Conservation (phyloP, 2,888 invertebrate genomes). For the Stenurella melanura region DNA sequence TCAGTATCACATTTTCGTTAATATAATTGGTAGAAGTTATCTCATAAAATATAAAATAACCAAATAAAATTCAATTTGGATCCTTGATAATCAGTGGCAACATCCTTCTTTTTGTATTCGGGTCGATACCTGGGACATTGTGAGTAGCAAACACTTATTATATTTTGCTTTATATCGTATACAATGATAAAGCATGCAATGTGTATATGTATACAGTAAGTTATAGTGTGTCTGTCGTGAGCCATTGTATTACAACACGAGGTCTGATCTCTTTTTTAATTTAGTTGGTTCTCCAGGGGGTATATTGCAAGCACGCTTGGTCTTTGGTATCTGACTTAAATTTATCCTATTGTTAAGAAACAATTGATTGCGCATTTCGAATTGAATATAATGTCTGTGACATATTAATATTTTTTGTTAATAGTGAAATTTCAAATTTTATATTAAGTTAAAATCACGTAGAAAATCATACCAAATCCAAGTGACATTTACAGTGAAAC, state of each 20-base stretch:
- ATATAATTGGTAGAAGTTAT: not conserved
- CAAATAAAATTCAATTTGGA: not conserved
- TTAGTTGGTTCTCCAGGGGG: constrained; percentile 39
- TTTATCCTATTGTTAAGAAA: constrained; percentile 41
- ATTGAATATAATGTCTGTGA: not conserved
- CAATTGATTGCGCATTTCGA: constrained; percentile 19
- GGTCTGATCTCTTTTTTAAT: constrained; percentile 44
- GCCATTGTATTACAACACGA: constrained; percentile 43
- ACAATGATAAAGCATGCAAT: constrained; percentile 46
- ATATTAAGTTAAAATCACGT: too few species aligned
- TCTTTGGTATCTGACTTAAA: constrained; percentile 22
- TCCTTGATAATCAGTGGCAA: not conserved
- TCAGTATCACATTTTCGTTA: not conserved
- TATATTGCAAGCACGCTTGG: constrained; percentile 39
- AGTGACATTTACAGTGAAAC: too few species aligned
- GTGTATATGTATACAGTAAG: constrained; percentile 34
- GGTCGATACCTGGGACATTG: constrained; percentile 11
- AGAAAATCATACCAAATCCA: too few species aligned
- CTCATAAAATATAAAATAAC: not conserved
- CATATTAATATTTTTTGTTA: too few species aligned
- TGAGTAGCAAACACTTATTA: constrained; percentile 33
- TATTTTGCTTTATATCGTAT: constrained; percentile 50
- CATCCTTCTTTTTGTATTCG: not conserved
- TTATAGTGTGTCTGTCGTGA: constrained; percentile 40
- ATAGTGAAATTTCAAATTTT: too few species aligned